phyloP scores from a whole-genome alignment of 2,113 vertebrate species.

The Poeciliopsis turrubarensis region DNA sequence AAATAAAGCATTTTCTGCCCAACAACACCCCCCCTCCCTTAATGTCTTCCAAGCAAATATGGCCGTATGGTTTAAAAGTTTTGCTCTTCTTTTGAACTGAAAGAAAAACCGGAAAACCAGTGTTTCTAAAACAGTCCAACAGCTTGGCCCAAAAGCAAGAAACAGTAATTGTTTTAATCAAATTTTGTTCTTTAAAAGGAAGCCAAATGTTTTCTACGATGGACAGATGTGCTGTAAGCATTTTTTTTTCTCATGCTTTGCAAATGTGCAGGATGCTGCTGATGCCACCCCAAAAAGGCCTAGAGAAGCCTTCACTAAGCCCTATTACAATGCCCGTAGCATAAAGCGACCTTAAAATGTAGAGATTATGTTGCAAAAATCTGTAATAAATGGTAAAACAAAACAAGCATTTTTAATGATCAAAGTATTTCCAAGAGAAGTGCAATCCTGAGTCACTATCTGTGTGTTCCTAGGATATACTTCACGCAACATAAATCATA shows the following conservation, averaged over 20 bases:
- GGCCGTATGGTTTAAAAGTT: conserved; percentile 57
- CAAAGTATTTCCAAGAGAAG: no score
- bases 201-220: conserved; percentile 74
- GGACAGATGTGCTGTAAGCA: conserved; percentile 78
- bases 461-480: no score
- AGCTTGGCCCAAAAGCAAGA: conserved; percentile 82
- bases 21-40: conserved; percentile 48
- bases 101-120: conserved; percentile 86
- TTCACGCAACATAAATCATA: neutral
- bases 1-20: conserved; percentile 56
- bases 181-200: conserved; percentile 85
- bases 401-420: no score
- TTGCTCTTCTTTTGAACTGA: conserved; percentile 78
- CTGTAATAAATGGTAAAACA: neutral
- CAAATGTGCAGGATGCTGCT: conserved; percentile 57
- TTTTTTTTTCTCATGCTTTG: conserved; percentile 63
- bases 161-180: conserved; percentile 85
- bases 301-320: conserved; percentile 14
- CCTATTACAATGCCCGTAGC: neutral
- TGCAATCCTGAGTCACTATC: no score
- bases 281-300: neutral
- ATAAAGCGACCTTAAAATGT: neutral
- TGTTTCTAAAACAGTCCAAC: conserved; percentile 80
- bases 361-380: neutral
- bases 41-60: conserved; percentile 67